Conservation (phyloP, 2,888 invertebrate genomes). For the Entomobrya proxima region DNA sequence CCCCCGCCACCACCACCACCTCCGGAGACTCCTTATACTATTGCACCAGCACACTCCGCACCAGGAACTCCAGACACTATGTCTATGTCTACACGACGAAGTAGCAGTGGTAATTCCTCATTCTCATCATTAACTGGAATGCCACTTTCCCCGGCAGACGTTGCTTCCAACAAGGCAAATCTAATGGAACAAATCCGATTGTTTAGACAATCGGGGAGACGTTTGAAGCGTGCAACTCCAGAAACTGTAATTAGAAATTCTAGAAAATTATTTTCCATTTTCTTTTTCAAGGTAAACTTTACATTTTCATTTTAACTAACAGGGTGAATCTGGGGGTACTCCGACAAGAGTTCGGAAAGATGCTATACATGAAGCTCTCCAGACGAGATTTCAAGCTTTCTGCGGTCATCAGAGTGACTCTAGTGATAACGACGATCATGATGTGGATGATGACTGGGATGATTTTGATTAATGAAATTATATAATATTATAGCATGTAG, state of each 20-base stretch:
- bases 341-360: background rate
- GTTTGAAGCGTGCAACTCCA: background rate
- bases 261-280: too few relatives aligned
- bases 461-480: too few relatives aligned
- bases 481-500: too few relatives aligned
- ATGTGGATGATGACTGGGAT: conserved; percentile 16
- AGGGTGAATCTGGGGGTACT: background rate
- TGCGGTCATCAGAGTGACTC: conserved; percentile 23
- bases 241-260: background rate
- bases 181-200: background rate
- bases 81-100: background rate
- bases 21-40: background rate
- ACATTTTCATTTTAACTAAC: background rate
- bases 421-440: background rate
- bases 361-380: conserved; percentile 19
- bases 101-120: background rate
- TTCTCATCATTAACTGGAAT: background rate
- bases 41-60: background rate
- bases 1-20: background rate
- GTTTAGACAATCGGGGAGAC: conserved; percentile 5
- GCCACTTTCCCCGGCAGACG: background rate
- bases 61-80: background rate
- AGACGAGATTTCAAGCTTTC: conserved; percentile 27
- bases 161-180: background rate
- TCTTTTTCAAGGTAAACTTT: background rate